A percentile compares a stretch with the other conserved stretches of the same genome.
Conservation (phyloP, 2,888 invertebrate species). For the Cosmopolites sordidus region DNA sequence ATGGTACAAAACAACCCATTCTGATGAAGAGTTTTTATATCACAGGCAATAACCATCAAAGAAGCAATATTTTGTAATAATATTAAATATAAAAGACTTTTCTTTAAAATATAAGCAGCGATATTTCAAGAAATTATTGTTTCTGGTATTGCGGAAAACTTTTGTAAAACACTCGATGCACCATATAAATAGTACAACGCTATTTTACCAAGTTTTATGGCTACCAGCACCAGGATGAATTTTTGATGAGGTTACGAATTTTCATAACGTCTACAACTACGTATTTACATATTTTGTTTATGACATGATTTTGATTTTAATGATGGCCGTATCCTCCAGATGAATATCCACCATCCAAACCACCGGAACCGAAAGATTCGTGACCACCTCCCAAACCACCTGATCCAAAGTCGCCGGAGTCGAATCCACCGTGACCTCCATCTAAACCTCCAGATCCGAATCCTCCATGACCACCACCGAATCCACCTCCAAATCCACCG, state of each 20-base stretch:
- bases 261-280: no score
- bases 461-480: slow-evolving; percentile 16
- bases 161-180: slow-evolving; percentile 21
- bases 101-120: no score
- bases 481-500: slow-evolving; percentile 27
- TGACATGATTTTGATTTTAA: neutral
- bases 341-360: slow-evolving; percentile 24
- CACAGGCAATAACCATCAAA: slow-evolving; percentile 4
- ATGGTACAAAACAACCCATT: no score
- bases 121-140: neutral
- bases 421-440: slow-evolving; percentile 29
- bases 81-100: neutral
- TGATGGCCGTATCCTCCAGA: slow-evolving; percentile 11
- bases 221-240: slow-evolving; percentile 3
- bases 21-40: slow-evolving; percentile 1
- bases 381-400: slow-evolving; percentile 24
- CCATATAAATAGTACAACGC: slow-evolving; percentile 5
- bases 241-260: no score
- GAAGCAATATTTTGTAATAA: neutral
- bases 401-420: slow-evolving; percentile 29
- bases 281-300: no score
- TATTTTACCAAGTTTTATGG: slow-evolving; percentile 19
- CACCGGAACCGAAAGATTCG: slow-evolving; percentile 30
- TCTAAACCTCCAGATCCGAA: slow-evolving; percentile 23
- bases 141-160: slow-evolving; percentile 10